Evolutionary conservation across 2,797 vertebrate genomes (phyloP).

Genomic region (Sebastes trivittatus): DNA sequence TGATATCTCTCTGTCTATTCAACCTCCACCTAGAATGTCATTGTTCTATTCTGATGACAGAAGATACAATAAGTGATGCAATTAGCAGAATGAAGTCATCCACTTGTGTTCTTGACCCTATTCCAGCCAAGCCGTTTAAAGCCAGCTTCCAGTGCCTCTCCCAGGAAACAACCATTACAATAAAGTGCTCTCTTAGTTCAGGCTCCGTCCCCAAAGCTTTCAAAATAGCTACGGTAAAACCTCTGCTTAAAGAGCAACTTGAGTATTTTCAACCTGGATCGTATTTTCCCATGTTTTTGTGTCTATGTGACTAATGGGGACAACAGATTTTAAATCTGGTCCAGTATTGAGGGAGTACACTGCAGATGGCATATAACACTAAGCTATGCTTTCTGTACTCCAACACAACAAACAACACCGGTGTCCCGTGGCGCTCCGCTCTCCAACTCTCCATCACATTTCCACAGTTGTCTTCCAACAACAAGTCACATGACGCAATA

Average conservation of each 20-base stretch:
- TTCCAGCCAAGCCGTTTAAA: slow-evolving; percentile 53
- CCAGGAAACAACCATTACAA: slow-evolving; percentile 33
- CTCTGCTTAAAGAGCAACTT: background rate
- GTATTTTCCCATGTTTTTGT: background rate
- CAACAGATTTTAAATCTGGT: background rate
- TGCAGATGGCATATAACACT: background rate
- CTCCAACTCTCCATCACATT: background rate
- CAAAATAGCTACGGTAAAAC: background rate
- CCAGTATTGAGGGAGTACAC: background rate
- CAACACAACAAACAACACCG: background rate
- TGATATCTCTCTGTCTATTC: slow-evolving; percentile 4
- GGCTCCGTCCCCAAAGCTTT: slow-evolving; percentile 10
- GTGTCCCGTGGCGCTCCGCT: background rate
- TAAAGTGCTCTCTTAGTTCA: slow-evolving; percentile 26
- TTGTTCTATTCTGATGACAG: slow-evolving; percentile 57
- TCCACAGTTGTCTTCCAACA: background rate
- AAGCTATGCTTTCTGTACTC: background rate
- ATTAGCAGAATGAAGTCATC: slow-evolving; percentile 66
- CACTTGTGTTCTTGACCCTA: slow-evolving; percentile 59
- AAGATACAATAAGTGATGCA: slow-evolving; percentile 68
- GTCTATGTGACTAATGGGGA: background rate
- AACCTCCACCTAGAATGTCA: slow-evolving; percentile 38
- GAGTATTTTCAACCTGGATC: background rate
- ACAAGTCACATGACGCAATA: background rate
- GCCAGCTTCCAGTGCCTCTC: slow-evolving; percentile 35